Evolutionary conservation across 37 sponge, comb jelly and placozoan species (phyloP), one percentile per base, ranked within the genome.

Genomic region (Oopsacas minuta): DNA sequence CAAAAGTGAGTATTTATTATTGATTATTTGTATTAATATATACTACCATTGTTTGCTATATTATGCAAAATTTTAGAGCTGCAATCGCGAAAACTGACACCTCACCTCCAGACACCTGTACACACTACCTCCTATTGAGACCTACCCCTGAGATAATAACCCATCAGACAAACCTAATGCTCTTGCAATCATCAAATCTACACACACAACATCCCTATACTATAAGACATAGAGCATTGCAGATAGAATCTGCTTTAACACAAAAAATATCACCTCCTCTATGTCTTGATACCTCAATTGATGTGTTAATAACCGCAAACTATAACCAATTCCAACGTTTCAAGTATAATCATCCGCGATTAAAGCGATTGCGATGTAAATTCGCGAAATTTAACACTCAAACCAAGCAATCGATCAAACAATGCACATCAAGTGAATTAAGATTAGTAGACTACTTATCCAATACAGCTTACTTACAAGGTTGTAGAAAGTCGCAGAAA

Each of bases 261-360:
- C 75, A 61, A n/a, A 61, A 61, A 12, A 5, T 61, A 7, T 25
- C 75, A 12, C 75, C 75, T 20, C 75, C 75, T 61, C 75, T 61
- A 25, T 61, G 75, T 61, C 75, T 61, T 20, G 75, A 61, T 34
- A 61, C 75, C 17, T 61, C 75, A 25, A 25, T 34, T 12, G 75
- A 61, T 3, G 75, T 61, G 75, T 61, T 61, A 61, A 25, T 61
- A 61, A n/a, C 75, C 75, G 75, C 75, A 12, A 61, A 61, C 28
- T 61, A 25, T 61, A 61, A 61, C 30, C 75, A 61, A 12, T 61
- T 61, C 75, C 75, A 61, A 61, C 75, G 75, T 61, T 61, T 61
- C 75, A 61, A 61, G 30, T 61, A 61, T 61, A 61, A 61, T 12
- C 75, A 61, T 34, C 75, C 75, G 28, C 22, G 75, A 61, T 61